Conservation (phyloP, 2,113 vertebrate genomes). For the Nothobranchius kuhntae region DNA sequence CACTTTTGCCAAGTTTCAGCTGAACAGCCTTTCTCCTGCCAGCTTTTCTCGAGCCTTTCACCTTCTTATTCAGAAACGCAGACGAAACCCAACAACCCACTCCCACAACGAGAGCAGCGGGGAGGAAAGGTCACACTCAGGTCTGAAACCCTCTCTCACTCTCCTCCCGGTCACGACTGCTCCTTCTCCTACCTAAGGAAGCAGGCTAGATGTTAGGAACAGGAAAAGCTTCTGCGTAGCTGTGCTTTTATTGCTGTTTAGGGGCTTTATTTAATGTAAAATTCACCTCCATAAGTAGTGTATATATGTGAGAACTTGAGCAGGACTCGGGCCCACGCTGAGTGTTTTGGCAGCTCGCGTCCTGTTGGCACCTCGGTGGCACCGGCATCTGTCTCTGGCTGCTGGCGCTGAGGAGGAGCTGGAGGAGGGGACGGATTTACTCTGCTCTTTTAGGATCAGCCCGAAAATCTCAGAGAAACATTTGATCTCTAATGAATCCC, state of each 20-base stretch:
- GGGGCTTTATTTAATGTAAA: too few species aligned
- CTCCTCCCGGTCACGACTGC: slow-evolving; percentile 9
- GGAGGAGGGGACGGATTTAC: slow-evolving; percentile 40
- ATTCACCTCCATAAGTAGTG: too few species aligned
- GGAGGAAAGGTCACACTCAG: slow-evolving; percentile 33
- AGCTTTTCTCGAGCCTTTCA: slow-evolving; percentile 30
- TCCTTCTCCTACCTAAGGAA: slow-evolving; percentile 22
- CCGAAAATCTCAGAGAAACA: slow-evolving; percentile 29
- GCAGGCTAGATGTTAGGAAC: not conserved
- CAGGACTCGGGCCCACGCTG: slow-evolving; percentile 36
- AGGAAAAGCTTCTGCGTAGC: too few species aligned
- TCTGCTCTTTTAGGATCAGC: slow-evolving; percentile 33
- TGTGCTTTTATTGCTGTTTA: too few species aligned
- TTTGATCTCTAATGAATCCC: slow-evolving; percentile 10
- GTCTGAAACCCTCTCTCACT: slow-evolving; percentile 19
- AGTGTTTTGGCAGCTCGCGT: slow-evolving; percentile 50
- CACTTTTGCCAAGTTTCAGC: slow-evolving; percentile 12
- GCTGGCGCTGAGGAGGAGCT: slow-evolving; percentile 37
- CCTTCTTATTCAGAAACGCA: slow-evolving; percentile 12
- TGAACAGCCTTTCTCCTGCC: slow-evolving; percentile 27
- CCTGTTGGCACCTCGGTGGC: slow-evolving; percentile 57
- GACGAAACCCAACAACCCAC: slow-evolving; percentile 18
- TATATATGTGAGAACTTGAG: slow-evolving; percentile 27
- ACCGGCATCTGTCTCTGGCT: slow-evolving; percentile 66
- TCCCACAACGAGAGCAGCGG: slow-evolving; percentile 31